Base-by-base conservation (phyloP, 2,888 invertebrate species). In the Andrena camellia region DNA sequence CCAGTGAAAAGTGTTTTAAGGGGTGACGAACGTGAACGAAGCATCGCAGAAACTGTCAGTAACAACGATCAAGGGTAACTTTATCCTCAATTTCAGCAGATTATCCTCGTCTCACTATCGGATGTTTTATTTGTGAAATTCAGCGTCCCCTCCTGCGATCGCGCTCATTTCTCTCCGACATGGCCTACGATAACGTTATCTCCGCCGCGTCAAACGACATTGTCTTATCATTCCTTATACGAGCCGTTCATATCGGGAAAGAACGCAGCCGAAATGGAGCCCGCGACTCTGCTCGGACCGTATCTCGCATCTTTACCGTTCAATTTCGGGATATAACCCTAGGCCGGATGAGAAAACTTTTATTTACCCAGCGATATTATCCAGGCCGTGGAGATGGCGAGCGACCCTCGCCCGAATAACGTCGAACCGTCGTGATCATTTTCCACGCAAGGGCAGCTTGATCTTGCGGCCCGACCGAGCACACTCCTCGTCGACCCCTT, bases 351-450 rank as follows among this genome's bases (percentile, higher is more conserved):
- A 73, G 75, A 79, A 79, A 83, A 81, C 76, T 81, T 83, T 88
- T 88, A 83, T 85, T 85, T 78, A 79, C 64, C 69, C 85, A 63
- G 85, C 85, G 85, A 76, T 79, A 85, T 88, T 81, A 86, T 81
- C 76, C 23, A 71, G 31, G 26, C 48, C 52, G 31, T 42, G 77
- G 10, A 75, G 17, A 48, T 75, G 48, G 42, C 69, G 70, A 69
- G 69, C 8, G 59, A 42, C 10, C 54, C 59, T 50, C 48, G 8
- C 50, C 29, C 57, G 70, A 54, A 67, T 77, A 82, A 80, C 79
- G 66, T 50, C 72, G 50, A 59, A 68, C 63, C 73, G 59, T 26
- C 67, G 74, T 81, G 83, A 87, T 87, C 81, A 72, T 83, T 87
- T 77, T 48, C 68, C 85, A 70, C 74, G 78, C 74, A 78, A 79